Evolutionary conservation across 2,113 vertebrate species (phyloP), one percentile per base, ranked within the genome.

Genomic region (Pleuronectes platessa): DNA sequence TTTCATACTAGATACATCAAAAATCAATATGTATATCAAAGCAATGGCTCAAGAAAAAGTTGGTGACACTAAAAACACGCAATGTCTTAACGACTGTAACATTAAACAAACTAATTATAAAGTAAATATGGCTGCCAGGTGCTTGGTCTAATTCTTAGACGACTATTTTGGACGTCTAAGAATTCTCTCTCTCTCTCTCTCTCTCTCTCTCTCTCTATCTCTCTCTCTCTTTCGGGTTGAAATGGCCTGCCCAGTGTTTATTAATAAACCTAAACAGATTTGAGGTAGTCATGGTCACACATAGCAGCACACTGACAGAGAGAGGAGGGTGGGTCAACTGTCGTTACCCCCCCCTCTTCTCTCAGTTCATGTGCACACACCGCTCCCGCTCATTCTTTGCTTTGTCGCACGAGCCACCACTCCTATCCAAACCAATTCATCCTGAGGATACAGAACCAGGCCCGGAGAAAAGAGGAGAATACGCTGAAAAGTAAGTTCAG

Each of bases 201-300:
- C 61, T 2, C 47, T 18, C 47, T 49, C 47, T 49, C 42, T 74
- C 61, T 62, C 0, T 26, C 61, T 51, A 12, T 45, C 11, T 15
- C 3, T 42, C 31, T 15, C 15, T 51, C 24, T 54, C 60, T 74
- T 59, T 59, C 0, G 17, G 53, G 53, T 54, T 61, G 15, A 83
- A 81, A 74, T 47, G 31, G 37, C 26, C 62, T 51, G 82, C 81
- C 42, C 61, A 42, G 76, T 90, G 89, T 92, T 93, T 95, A 94
- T 94, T 94, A 94, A 94, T 94, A 94, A 83, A 89, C 86, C 79
- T 83, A 94, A 95, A 94, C 92, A 93, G 85, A 91, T 78, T 71
- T 56, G 14, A 66, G 70, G 94, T 94, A 87, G 89, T 83, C 93
- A 89, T 88, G 92, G 93, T 74, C 86, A 93, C 93, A 86, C 92